Base-by-base conservation (phyloP, 2,888 invertebrate species). In the Pristionchus japonicus region DNA sequence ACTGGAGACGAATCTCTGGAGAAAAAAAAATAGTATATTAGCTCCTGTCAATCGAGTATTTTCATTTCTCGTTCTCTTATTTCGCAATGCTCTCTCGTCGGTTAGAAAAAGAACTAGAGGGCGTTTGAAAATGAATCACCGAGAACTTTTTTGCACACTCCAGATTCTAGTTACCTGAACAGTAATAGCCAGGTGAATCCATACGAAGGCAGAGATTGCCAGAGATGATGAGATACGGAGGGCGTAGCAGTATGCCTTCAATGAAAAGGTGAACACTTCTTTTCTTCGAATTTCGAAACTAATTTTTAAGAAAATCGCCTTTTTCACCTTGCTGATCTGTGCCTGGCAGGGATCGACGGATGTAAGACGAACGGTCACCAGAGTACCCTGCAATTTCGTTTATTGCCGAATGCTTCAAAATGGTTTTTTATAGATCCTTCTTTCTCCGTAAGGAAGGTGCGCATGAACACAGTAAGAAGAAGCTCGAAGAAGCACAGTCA, bases 271-370 rank as follows among this genome's bases (percentile, higher is more conserved):
- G 20, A 27, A 13, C 23, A 27, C 47, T 37, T 3, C n/a, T 6
- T 70, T 70, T 27, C 15, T 17, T 70, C 9, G 27, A n/a, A 34
- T n/a, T 17, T 27, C 31, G 17, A 70, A 31, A 31, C 3, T 7
- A 37, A 6, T 70, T 37, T 15, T 37, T 17, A 34, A 37, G 34
- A 15, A 31, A n/a, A 27, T 80, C 15, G 7, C 6, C 11, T 11
- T 31, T 6, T 74, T 17, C 4, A 64, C 85, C 27, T 85, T 85
- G 43, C 64, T 64, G n/a, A 85, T 85, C 64, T 85, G 85, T 15
- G 85, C 85, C 17, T 85, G 61, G 17, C 85, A 85, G 3, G 85
- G 64, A 27, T 85, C 85, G 1, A 3, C 15, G n/a, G 85, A 23
- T 0, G 85, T 85, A 0, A 85, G 64, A 20, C 85, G 37, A 7